Base-by-base conservation (phyloP, 2,888 invertebrate genomes). In the Xylophagus ater region DNA sequence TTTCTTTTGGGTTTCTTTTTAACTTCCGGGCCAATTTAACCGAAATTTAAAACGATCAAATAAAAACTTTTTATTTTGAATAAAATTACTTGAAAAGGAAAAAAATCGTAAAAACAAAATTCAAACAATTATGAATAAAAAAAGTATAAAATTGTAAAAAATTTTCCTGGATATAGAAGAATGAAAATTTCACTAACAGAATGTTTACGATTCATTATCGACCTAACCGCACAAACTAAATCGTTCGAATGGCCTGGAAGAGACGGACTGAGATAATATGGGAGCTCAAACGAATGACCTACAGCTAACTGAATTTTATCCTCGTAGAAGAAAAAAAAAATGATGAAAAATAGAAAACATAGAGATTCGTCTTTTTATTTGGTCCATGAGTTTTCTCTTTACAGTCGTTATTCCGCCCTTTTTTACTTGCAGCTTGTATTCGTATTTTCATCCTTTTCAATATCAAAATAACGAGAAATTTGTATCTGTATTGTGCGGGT, bases 211-310 rank as follows among this genome's bases (percentile, higher is more conserved):
- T 25, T 25, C 18, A 38, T 38, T 17, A 38, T 17, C 38, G 33
- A 32, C 29, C 4, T 29, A 32, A 9, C n/a, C 15, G 24, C 26
- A 32, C 38, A 32, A n/a, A 14, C 32, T 38, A 21, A 24, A 38
- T 12, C 38, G 38, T 19, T 38, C 24, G 25, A 21, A 38, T 38
- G 38, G 21, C 38, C 38, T 38, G 38, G 38, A 38, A 38, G 38
- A 24, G 32, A 38, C 38, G 31, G 38, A 38, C 19, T 33, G 13
- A 15, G 8, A 38, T 19, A 10, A 25, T 38, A 26, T 26, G 31
- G 38, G 32, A 38, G 26, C 33, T 10, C n/a, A 26, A 14, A 10
- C 32, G 19, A 38, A 38, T 38, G 38, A 38, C 38, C 38, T 38
- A 38, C 38, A 38, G n/a, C n/a, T n/a, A n/a, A n/a, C n/a, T n/a